Percentiles rank a stretch among this genome's conserved stretches.
phyloP scores from a whole-genome alignment of 92 coral and sea anemone genomes.

The Chrysogorgia sp. region DNA sequence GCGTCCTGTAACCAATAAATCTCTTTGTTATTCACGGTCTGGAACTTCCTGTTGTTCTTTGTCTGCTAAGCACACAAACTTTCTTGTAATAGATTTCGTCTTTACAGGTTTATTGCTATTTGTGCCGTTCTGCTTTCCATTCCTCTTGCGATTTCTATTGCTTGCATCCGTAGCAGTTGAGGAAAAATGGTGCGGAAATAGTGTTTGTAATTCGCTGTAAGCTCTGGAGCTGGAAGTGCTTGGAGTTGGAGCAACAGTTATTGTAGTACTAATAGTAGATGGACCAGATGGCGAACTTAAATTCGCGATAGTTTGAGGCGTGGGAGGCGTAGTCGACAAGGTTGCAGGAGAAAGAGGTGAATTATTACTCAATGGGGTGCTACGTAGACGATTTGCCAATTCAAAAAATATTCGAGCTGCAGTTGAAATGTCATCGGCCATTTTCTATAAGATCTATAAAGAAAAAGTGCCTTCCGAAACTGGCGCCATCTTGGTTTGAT shows the following conservation, averaged over 20 bases:
- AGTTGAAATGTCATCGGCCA: slow-evolving; percentile 15
- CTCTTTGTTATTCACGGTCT: slow-evolving; percentile 57
- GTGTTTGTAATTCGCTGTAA: slow-evolving; percentile 22
- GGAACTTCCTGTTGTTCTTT: slow-evolving; percentile 56
- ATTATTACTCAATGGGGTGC: slow-evolving; percentile 13
- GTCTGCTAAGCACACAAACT: slow-evolving; percentile 59
- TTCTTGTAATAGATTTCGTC: slow-evolving; percentile 43
- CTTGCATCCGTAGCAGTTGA: slow-evolving; percentile 18
- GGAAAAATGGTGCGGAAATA: slow-evolving; percentile 46
- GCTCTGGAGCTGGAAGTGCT: slow-evolving; percentile 32
- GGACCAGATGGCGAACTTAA: neutral
- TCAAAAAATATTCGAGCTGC: slow-evolving; percentile 17
- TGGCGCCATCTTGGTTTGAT: slow-evolving; percentile 7
- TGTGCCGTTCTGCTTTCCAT: neutral
- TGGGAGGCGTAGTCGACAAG: neutral
- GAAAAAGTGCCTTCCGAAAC: neutral
- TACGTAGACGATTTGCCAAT: slow-evolving; percentile 21
- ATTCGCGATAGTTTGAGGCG: neutral
- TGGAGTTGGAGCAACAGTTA: neutral
- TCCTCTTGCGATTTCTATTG: slow-evolving; percentile 24
- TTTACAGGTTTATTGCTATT: slow-evolving; percentile 35
- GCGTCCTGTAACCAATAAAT: slow-evolving; percentile 57
- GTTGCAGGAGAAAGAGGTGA: slow-evolving; percentile 11
- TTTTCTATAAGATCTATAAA: neutral
- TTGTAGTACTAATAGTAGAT: neutral